Base-by-base conservation (phyloP, 2,888 invertebrate genomes). In the Dasysyrphus tricinctus region DNA sequence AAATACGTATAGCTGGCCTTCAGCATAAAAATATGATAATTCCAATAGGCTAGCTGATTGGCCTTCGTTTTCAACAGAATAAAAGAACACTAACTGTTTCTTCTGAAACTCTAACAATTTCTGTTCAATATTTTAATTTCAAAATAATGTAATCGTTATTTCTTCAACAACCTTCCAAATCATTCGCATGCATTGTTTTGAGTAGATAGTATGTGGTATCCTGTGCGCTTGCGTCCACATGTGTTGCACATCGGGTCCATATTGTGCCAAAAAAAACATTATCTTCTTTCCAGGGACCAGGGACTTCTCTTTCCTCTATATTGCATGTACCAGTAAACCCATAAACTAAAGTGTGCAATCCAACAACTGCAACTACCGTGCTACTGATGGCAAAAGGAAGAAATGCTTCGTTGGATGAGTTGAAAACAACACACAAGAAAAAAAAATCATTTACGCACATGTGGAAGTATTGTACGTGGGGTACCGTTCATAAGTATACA, bases 231-330 rank as follows among this genome's bases (percentile, higher is more conserved):
- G 77, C 67, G 70, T 73, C 77, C 77, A 86, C 86, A 86, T 86
- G 82, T 86, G 86, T 86, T 86, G 24, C 54, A 47, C 86, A 86
- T 86, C 86, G 75, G 86, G 82, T 86, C 82, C 86, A 82, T 75
- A 82, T 79, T 86, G 82, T 72, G 78, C 82, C 82, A 81, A 82
- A 83, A 82, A 83, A 69, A 61, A 39, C 39, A 79, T 32, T 70
- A 74, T 70, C 70, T n/a, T 29, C 5, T 29, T 69, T 12, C 39
- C 39, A n/a, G 49, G 39, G 65, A 63, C 34, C 56, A 56, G 7
- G 56, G 32, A 32, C 4, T 19, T 57, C 16, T 11, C 11, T 67
- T 61, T 56, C 61, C 61, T 61, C 3, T 37, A 32, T 19, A 6
- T 54, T 12, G 32, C 7, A 14, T 47, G 47, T 9, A 37, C 24